Conservation (phyloP, 2,797 vertebrate species). For the Odontamblyopus lacepedii region DNA sequence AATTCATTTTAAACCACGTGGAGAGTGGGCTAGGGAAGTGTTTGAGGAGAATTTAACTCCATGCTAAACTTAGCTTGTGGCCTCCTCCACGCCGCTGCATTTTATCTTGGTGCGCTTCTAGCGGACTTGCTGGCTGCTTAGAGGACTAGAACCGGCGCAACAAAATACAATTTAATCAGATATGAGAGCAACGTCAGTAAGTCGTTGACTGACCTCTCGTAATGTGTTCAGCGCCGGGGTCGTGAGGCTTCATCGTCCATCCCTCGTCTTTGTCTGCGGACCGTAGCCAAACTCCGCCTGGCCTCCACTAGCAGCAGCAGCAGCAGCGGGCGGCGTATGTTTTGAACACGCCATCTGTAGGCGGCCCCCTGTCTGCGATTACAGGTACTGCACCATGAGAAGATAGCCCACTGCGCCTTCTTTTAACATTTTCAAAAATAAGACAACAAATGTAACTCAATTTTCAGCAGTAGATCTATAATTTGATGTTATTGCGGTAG, state of each 20-base stretch:
- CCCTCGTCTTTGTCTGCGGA: constrained; percentile 62
- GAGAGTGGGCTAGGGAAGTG: background rate
- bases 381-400: background rate
- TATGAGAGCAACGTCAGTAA: rapidly evolving
- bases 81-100: constrained; percentile 51
- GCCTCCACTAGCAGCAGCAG: constrained; percentile 20
- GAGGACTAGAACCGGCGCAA: background rate
- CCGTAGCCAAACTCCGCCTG: constrained; percentile 59
- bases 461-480: no score
- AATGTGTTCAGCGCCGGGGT: constrained; percentile 16
- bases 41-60: background rate
- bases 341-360: background rate
- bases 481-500: no score
- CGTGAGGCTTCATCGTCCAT: constrained; percentile 19
- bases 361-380: constrained; percentile 32
- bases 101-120: constrained; percentile 11
- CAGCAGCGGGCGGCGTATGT: constrained; percentile 21
- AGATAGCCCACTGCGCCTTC: no score
- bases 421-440: rapidly evolving
- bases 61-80: constrained; percentile 40
- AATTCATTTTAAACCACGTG: background rate
- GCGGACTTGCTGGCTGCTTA: constrained; percentile 31
- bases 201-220: constrained; percentile 40
- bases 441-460: no score
- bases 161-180: background rate